Conservation (phyloP, 2,888 invertebrate genomes). For the Agrypnus murinus region DNA sequence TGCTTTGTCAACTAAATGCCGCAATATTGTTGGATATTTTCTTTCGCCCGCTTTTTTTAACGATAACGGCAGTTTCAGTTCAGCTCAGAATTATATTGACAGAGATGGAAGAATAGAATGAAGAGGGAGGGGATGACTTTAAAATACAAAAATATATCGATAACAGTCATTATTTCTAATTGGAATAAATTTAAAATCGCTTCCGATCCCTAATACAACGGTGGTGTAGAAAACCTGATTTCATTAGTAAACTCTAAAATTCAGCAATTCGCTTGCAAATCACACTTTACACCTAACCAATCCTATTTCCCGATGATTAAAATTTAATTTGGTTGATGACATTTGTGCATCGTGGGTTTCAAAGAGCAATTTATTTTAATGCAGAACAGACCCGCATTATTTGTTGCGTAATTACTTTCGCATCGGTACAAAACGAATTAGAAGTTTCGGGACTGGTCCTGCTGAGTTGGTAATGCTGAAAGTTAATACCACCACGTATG, state of each 20-base stretch:
- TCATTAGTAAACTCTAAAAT: conserved; percentile 44
- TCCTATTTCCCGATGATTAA: conserved; percentile 49
- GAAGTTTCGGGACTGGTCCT: conserved; percentile 1
- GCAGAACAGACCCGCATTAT: conserved; percentile 24
- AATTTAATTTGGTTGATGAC: conserved; percentile 48
- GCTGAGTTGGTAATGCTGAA: background rate
- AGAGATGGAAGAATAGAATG: too few relatives aligned
- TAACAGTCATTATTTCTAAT: conserved; percentile 36
- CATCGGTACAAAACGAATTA: conserved; percentile 24
- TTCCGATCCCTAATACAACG: conserved; percentile 22
- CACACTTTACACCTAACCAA: conserved; percentile 45
- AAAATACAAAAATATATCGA: conserved; percentile 28
- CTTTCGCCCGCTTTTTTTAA: background rate
- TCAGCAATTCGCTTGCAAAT: conserved; percentile 44
- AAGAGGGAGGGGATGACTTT: background rate
- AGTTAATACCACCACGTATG: conserved; percentile 39
- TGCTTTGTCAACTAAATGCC: background rate
- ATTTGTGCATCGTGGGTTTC: conserved; percentile 34
- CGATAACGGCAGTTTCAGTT: conserved; percentile 15
- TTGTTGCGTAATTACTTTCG: conserved; percentile 31
- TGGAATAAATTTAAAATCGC: conserved; percentile 41
- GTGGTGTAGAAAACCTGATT: conserved; percentile 34
- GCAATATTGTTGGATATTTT: background rate
- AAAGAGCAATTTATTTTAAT: conserved; percentile 47
- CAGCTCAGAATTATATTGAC: background rate